Conservation (phyloP, 2,113 vertebrate species). For the Neolamprologus brichardi region DNA sequence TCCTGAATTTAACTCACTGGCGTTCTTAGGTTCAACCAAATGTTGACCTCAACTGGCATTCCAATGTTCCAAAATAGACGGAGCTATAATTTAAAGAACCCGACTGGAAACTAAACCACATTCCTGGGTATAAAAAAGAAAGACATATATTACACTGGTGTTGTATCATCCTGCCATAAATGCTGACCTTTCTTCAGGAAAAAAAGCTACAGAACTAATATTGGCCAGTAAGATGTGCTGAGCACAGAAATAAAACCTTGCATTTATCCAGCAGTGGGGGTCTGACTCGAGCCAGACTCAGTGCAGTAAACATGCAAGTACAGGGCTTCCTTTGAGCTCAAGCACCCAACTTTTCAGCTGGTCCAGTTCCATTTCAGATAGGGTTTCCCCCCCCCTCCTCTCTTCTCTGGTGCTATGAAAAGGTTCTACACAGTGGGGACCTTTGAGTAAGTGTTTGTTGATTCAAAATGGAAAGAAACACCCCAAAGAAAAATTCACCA, state of each 20-base stretch:
- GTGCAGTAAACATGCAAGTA: conserved; percentile 51
- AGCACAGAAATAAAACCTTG: background rate
- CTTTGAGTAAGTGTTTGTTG: conserved; percentile 39
- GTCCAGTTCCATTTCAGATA: conserved; percentile 39
- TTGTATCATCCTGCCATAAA: conserved; percentile 36
- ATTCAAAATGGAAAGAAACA: conserved; percentile 36
- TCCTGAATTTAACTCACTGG: conserved; percentile 12
- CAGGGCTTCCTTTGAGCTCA: conserved; percentile 66
- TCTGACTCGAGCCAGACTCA: conserved; percentile 24
- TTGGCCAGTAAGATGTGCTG: conserved; percentile 29
- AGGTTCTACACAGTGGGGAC: conserved; percentile 24
- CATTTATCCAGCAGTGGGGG: conserved; percentile 40
- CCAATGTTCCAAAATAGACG: conserved; percentile 61
- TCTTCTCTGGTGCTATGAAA: conserved; percentile 3
- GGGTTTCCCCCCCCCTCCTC: background rate
- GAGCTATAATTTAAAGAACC: conserved; percentile 53
- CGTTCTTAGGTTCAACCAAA: conserved; percentile 11
- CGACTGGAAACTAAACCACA: conserved; percentile 12
- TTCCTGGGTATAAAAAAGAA: background rate
- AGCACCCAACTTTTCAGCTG: conserved; percentile 55
- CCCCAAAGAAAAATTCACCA: conserved; percentile 14
- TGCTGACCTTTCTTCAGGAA: conserved; percentile 15
- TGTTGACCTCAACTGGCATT: conserved; percentile 48
- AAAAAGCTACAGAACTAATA: conserved; percentile 13
- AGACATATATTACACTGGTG: conserved; percentile 20